phyloP scores from a whole-genome alignment of 2,113 vertebrate species.

The Bagarius yarrelli region DNA sequence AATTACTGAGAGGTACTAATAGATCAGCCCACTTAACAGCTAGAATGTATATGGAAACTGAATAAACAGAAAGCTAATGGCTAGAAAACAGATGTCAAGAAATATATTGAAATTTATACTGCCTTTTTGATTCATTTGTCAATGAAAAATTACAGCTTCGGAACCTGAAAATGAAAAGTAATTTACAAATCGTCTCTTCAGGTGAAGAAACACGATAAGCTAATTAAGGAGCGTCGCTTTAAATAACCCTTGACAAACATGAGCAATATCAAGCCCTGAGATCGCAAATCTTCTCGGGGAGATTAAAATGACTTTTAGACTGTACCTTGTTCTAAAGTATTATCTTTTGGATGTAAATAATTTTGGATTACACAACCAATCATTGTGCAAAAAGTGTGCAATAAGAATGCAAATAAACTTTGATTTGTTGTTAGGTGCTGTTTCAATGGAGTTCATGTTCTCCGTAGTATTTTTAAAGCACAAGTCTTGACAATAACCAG shows the following conservation, averaged over 20 bases:
- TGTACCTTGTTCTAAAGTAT: no score
- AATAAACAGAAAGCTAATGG: not conserved
- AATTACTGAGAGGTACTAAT: not conserved
- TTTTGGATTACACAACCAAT: no score
- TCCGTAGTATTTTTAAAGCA: no score
- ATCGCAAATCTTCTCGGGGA: slow-evolving; percentile 35
- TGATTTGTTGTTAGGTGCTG: no score
- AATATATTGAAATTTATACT: not conserved
- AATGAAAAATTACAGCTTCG: not conserved
- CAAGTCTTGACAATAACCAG: no score
- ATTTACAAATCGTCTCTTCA: slow-evolving; percentile 20
- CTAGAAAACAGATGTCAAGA: not conserved
- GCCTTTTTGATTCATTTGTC: not conserved
- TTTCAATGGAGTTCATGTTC: no score
- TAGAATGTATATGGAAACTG: not conserved
- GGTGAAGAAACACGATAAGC: slow-evolving; percentile 29
- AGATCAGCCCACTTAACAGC: not conserved
- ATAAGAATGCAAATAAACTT: no score
- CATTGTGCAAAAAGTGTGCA: no score
- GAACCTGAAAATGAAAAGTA: not conserved
- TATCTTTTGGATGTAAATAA: no score
- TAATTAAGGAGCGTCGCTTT: slow-evolving; percentile 46
- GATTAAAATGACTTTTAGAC: slow-evolving; percentile 22
- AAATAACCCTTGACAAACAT: slow-evolving; percentile 43
- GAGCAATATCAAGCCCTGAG: slow-evolving; percentile 36